Conservation (phyloP, 2,888 invertebrate species). For the Meliscaeva auricollis region DNA sequence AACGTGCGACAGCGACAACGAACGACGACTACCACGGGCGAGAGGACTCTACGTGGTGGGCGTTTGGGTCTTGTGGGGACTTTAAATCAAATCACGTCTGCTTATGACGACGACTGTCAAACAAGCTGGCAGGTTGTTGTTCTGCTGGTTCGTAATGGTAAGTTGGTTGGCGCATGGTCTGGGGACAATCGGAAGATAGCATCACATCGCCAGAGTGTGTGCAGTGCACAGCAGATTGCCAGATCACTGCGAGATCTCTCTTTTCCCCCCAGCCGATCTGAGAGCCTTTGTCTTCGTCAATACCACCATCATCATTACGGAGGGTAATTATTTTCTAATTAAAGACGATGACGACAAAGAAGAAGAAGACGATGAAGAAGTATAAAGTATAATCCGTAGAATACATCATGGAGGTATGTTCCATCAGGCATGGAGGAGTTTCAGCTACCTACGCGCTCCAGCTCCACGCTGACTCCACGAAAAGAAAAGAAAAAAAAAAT, state of each 20-base stretch:
- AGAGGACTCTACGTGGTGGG: constrained; percentile 51
- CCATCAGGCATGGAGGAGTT: background rate
- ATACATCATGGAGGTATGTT: constrained; percentile 42
- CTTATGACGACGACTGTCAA: constrained; percentile 73
- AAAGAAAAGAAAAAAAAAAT: background rate
- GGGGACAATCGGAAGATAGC: constrained; percentile 72
- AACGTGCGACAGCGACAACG: constrained; percentile 75
- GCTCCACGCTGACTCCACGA: background rate
- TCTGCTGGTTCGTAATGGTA: constrained; percentile 23
- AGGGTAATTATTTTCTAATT: constrained; percentile 83
- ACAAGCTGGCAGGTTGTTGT: constrained; percentile 57
- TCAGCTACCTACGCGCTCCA: constrained; percentile 23
- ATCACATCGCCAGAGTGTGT: constrained; percentile 79
- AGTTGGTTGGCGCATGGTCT: constrained; percentile 47
- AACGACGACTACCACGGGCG: constrained; percentile 28
- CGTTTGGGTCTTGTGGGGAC: constrained; percentile 45
- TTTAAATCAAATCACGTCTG: constrained; percentile 75
- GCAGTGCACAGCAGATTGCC: constrained; percentile 46
- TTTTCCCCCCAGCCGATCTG: background rate
- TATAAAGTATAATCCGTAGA: constrained; percentile 73
- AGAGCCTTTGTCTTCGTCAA: constrained; percentile 23
- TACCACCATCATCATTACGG: constrained; percentile 63
- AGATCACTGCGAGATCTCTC: constrained; percentile 17
- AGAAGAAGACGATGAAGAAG: background rate
- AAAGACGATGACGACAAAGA: constrained; percentile 79